phyloP scores from a whole-genome alignment of 1,140 invertebrate genomes.

The Drosophila pseudoobscura region DNA sequence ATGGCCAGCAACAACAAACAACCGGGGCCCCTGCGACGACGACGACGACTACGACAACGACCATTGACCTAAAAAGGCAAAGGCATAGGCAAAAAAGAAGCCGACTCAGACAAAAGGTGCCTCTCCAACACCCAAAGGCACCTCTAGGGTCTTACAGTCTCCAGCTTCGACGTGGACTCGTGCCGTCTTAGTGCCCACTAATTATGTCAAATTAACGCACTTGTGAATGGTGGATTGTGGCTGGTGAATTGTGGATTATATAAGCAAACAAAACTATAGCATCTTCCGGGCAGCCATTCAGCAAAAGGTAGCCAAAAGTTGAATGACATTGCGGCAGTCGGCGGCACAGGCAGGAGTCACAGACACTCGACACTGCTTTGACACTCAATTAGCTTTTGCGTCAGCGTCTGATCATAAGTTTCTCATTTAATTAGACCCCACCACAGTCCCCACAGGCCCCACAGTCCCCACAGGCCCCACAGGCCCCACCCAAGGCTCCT shows the following conservation, averaged over 20 bases:
- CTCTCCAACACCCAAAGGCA: slow-evolving; percentile 33
- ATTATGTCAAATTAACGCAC: slow-evolving; percentile 78
- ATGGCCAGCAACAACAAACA: slow-evolving; percentile 54
- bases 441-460: not conserved
- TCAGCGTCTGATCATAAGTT: slow-evolving; percentile 8
- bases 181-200: slow-evolving; percentile 47
- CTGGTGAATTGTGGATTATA: slow-evolving; percentile 50
- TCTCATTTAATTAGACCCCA: slow-evolving; percentile 42
- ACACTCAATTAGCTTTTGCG: slow-evolving; percentile 41
- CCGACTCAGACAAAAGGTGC: slow-evolving; percentile 52
- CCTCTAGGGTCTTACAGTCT: slow-evolving; percentile 11
- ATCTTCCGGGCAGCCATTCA: not conserved
- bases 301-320: slow-evolving; percentile 45
- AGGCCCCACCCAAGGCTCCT: not conserved
- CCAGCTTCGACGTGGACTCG: slow-evolving; percentile 38
- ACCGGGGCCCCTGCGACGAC: slow-evolving; percentile 29
- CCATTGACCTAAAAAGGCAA: slow-evolving; percentile 67
- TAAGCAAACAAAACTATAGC: slow-evolving; percentile 36
- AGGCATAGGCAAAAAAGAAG: slow-evolving; percentile 5
- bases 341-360: no score
- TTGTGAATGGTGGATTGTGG: slow-evolving; percentile 47
- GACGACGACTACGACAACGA: slow-evolving; percentile 59
- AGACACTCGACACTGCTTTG: slow-evolving; percentile 9
- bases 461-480: no score
- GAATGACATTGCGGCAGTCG: slow-evolving; percentile 49